phyloP scores from a whole-genome alignment of 2,113 vertebrate genomes.

The Saccopteryx bilineata region DNA sequence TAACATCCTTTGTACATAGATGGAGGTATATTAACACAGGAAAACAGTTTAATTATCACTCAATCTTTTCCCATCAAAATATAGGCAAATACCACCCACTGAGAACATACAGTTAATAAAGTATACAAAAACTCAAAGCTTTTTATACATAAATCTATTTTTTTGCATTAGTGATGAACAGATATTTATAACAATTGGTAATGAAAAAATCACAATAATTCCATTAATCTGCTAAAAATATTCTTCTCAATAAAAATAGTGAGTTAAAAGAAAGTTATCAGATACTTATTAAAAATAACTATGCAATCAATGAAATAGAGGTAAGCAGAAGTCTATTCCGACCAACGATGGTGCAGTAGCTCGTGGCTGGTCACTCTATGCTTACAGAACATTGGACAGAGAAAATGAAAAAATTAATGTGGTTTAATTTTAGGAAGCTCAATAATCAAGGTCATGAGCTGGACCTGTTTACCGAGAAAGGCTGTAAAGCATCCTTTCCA shows the following conservation, averaged over 20 bases:
- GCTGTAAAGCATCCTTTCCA: background rate
- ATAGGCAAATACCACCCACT: background rate
- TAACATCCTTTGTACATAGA: background rate
- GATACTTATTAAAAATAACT: background rate
- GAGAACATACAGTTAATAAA: constrained; percentile 37
- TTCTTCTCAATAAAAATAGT: background rate
- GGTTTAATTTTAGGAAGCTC: background rate
- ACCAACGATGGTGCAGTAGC: background rate
- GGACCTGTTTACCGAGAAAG: background rate
- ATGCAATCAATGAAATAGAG: no score
- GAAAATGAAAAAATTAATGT: background rate
- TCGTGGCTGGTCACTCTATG: background rate
- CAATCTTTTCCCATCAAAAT: constrained; percentile 18
- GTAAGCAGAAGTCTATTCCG: background rate
- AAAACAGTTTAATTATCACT: background rate
- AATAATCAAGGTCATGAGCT: background rate
- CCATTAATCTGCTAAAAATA: constrained; percentile 13
- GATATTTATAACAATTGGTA: constrained; percentile 27
- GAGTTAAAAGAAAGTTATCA: background rate
- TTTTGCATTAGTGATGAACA: background rate
- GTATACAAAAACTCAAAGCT: background rate
- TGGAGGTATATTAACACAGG: background rate
- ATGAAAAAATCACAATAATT: constrained; percentile 53
- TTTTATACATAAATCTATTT: constrained; percentile 12
- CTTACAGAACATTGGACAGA: background rate